Evolutionary conservation across 64 coral and sea anemone genomes (phyloP).

Genomic region (Montipora capricornis): DNA sequence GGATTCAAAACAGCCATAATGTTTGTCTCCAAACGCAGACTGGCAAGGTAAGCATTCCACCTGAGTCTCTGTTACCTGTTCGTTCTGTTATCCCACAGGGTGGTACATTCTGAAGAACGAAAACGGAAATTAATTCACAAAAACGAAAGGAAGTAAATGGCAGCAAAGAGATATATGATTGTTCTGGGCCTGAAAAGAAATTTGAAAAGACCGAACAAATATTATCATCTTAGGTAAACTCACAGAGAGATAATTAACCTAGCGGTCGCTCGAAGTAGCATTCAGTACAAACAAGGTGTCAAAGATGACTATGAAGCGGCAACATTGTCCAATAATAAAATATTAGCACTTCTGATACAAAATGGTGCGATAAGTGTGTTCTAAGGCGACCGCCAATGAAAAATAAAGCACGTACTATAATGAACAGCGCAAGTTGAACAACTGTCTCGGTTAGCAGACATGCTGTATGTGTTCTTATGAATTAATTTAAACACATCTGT

Average conservation of each 20-base stretch:
- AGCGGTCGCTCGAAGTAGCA: conserved; percentile 11
- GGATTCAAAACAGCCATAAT: not conserved
- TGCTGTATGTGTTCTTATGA: not conserved
- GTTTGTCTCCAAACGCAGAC: conserved; percentile 9
- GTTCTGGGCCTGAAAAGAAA: not conserved
- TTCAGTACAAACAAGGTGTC: not conserved
- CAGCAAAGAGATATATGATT: not conserved
- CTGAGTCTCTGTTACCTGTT: not conserved
- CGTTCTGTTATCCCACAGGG: not conserved
- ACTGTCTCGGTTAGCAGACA: not conserved
- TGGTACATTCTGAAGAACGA: not conserved
- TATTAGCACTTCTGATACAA: not conserved
- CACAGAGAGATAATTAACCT: not conserved
- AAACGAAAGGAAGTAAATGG: not conserved
- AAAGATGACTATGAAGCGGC: not conserved
- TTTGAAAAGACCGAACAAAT: conserved; percentile 9
- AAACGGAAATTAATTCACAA: not conserved
- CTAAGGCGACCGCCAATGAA: not conserved
- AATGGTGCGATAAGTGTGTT: not conserved
- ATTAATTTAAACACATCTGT: conserved; percentile 21
- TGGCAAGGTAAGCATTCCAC: not conserved
- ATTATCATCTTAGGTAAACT: conserved; percentile 18
- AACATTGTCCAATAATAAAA: not conserved
- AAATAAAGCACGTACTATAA: too few relatives aligned
- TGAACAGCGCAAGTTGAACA: too few relatives aligned